A percentile compares a stretch with the other conserved stretches of the same genome.
These are phyloP conservation scores for Diuraphis noxia DNA, from an alignment of 1,140 invertebrate species.

Conservation along the genomic window DNA sequence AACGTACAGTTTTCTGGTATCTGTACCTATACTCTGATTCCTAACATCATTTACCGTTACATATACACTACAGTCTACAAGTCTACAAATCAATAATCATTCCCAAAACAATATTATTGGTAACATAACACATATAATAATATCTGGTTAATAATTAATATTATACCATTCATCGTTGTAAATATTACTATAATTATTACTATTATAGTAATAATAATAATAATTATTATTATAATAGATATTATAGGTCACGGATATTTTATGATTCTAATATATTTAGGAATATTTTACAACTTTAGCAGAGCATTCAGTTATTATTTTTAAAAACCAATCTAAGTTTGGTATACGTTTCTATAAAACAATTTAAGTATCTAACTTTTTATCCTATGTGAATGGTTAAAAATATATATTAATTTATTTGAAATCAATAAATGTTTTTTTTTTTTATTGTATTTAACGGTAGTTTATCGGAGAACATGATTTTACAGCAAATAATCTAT, in stretches of 20 bases:
- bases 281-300: not conserved
- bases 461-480: not conserved
- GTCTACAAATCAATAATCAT: no score
- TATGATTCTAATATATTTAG: not conserved
- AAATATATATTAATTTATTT: constrained; percentile 5
- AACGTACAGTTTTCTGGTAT: not conserved
- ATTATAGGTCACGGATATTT: not conserved
- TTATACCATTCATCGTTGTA: not conserved
- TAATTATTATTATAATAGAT: not conserved
- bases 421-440: not conserved
- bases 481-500: not conserved
- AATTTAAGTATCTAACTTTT: not conserved
- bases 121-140: no score
- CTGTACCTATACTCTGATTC: no score
- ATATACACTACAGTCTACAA: not conserved
- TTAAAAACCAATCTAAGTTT: not conserved
- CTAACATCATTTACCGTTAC: not conserved
- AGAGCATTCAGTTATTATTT: not conserved
- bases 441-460: not conserved
- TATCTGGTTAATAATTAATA: no score
- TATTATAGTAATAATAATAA: no score
- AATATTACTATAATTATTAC: not conserved
- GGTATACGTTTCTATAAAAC: not conserved
- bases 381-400: not conserved
- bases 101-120: no score